Base-by-base conservation (phyloP, 2,797 vertebrate species). In the Steatocranus sp. region DNA sequence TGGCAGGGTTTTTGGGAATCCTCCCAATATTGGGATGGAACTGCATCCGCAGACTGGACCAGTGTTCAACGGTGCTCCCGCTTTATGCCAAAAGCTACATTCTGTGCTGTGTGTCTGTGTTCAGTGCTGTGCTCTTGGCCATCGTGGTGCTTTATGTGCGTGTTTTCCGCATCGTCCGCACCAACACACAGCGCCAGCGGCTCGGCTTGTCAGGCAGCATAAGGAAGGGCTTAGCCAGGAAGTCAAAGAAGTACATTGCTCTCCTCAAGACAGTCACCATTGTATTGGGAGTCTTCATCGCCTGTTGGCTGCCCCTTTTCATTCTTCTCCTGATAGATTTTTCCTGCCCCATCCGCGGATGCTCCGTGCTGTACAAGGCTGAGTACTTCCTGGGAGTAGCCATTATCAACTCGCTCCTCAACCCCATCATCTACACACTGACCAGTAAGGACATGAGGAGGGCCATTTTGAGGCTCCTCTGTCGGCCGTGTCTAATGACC, bases 231-330 rank as follows among this genome's bases (percentile, higher is more conserved):
- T 81, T 94, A 0, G 91, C 92, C 1, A 95, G 93, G 12, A 96
- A 96, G 79, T 96, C 96, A 0, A 93, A 96, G 76, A 97, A 97
- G 87, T 97, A 97, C 63, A 95, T 97, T 73, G 97, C 97, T 10
- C 93, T 98, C 7, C 93, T 98, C n/a, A 97, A 96, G 91, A 99
- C 97, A 0, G 96, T 99, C 81, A 97, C 97, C 79, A 96, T 97
- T 6, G 97, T 99, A 73, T 92, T 99, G 30, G 96, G 97, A 2
- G 96, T 96, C 75, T 98, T 98, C 84, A 97, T 98, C 7, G 95
- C 81, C n/a, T 98, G 98, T 38, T 98, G 98, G 98, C 88, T 97
- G 6, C 98, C 98, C 0, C 97, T 98, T 50, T 99, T 99, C 78
- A 76, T 97, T 27, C 96, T 99, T 46, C 94, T 99, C 4, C 90